phyloP scores from a whole-genome alignment of 2,797 vertebrate genomes.

The Esox lucius region DNA sequence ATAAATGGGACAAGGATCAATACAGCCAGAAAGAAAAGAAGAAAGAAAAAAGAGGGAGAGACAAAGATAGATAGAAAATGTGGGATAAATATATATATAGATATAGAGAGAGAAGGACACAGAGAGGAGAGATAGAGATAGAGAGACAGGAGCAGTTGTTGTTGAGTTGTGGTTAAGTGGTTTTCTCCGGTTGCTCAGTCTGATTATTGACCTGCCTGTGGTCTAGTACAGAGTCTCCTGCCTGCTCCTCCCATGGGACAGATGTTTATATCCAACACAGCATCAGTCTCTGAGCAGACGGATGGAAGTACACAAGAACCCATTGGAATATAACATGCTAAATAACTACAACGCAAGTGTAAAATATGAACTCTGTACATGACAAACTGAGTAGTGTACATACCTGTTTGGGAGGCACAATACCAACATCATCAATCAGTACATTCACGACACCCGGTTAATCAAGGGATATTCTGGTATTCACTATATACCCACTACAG shows the following conservation, averaged over 20 bases:
- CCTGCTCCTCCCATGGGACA: not conserved
- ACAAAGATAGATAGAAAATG: conserved; percentile 7
- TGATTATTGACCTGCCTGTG: conserved; percentile 12
- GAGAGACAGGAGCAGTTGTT: conserved; percentile 5
- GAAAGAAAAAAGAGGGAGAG: conserved; percentile 51
- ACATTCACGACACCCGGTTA: not conserved
- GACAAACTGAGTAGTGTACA: not conserved
- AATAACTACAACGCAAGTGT: no score
- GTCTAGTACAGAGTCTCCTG: not conserved
- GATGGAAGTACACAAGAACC: not conserved
- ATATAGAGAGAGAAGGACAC: not conserved
- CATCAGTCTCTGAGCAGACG: not conserved
- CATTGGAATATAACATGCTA: not conserved
- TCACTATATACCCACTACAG: no score
- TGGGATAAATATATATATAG: no score
- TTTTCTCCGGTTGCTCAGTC: conserved; percentile 10
- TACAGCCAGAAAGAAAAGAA: conserved; percentile 34
- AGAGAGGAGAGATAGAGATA: conserved; percentile 12
- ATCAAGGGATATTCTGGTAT: not conserved
- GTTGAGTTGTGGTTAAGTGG: conserved; percentile 6
- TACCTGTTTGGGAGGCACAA: not conserved
- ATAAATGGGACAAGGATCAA: conserved; percentile 53
- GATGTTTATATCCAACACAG: not conserved
- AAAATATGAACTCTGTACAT: not conserved
- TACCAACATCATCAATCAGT: not conserved